Base-by-base conservation (phyloP, 2,113 vertebrate species). In the Chamaetylas fuelleborni region DNA sequence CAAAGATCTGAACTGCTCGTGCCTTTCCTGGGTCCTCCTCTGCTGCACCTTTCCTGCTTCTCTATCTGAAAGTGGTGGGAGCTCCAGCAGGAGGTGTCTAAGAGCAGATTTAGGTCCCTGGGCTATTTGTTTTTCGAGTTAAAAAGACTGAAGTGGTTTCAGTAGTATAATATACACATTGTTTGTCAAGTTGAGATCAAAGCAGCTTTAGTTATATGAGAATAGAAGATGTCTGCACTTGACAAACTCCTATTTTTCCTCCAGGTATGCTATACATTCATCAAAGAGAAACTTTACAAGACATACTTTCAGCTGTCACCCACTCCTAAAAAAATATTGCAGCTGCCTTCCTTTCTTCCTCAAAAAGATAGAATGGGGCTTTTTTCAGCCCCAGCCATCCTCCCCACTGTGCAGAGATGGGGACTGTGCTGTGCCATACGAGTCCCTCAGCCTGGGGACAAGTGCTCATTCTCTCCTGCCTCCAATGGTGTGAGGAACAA, bases 151-250 rank as follows among this genome's bases (percentile, higher is more conserved):
- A 95, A 92, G 79, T 57, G 42, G 43, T 85, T 94, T 83, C 86
- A 77, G 62, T 42, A 65, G 71, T 77, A 71, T 47, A 95, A 95
- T 86, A 92, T 11, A 94, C 93, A 93, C 78, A 97, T 94, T 4
- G 19, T 48, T 89, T 96, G 93, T 96, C 96, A 95, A 88, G 58
- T 78, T 92, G 40, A 92, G 88, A 93, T 95, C 93, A 94, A 96
- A 93, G 91, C 53, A 86, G 19, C 56, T 91, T 89, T 58, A 80
- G 90, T 88, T 91, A 38, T 26, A 78, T 40, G 81, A 81, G 86
- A 90, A 95, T 5, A 94, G 86, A 92, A 93, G 70, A 77, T 22
- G 33, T 61, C 86, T 92, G 70, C 85, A 86, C 77, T 90, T 86
- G 51, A 67, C 40, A 95, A 96, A 87, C 71, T 91, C 58, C 23